Base-by-base conservation (phyloP, 2,888 invertebrate species). In the Cantharis rustica region DNA sequence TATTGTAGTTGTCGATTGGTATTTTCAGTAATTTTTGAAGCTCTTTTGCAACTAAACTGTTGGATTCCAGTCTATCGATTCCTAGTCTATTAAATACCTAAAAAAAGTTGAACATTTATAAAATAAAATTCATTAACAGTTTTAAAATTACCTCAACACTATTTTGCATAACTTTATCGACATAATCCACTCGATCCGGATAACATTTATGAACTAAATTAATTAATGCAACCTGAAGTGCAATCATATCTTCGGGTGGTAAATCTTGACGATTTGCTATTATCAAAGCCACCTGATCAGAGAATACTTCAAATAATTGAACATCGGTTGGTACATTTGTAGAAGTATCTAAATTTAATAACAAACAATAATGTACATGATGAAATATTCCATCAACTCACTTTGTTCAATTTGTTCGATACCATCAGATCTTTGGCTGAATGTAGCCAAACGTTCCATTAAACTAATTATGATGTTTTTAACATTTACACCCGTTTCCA, bases 391-490 rank as follows among this genome's bases (percentile, higher is more conserved):
- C 47, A 62, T 26, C 10, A 16, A 72, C n/a, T 61, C 61, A 78
- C 75, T 62, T 68, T 75, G 72, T 61, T 79, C 79, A 62, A 16
- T 79, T 68, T 73, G 73, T 27, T 26, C 75, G 9, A 89, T 89
- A 68, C 91, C 92, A 83, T 93, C 92, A 71, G 91, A 90, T 83
- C 95, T 91, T 89, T 96, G 95, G 85, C 96, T 96, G 84, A 94
- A 96, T 0, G 94, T 92, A 1, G 96, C 95, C 66, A 97, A 90
- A 16, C 97, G 90, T 87, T 99, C 98, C 83, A 99, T 99, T 31
- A 99, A 90, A 1, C 98, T 96, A 81, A 98, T 98, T 79, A 99
- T 97, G 79, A 99, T 97, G 87, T 98, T 98, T 89, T 99, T 99
- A 9, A 99, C 98, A 88, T 99, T 98, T 11, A 99, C 99, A 10